phyloP scores from a whole-genome alignment of 2,113 vertebrate genomes.

The Ochotona curzoniae region DNA sequence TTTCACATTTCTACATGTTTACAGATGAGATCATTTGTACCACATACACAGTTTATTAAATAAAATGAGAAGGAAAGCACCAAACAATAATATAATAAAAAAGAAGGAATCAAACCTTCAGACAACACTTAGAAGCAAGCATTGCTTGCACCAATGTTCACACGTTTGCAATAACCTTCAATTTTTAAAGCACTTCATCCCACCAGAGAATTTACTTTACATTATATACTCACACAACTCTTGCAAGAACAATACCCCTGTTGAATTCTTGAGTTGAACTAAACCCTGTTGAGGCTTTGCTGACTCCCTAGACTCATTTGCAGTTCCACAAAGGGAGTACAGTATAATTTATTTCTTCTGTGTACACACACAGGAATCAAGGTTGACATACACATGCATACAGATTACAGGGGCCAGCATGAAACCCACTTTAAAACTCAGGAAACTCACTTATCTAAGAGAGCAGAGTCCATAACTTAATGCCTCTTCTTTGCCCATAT shows the following conservation, averaged over 20 bases:
- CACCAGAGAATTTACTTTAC: background rate
- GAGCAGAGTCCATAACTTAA: background rate
- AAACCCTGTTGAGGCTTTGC: background rate
- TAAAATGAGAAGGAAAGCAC: conserved; percentile 30
- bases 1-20: conserved; percentile 14
- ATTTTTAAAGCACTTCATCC: conserved; percentile 18
- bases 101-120: background rate
- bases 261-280: background rate
- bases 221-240: background rate
- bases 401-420: background rate
- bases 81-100: background rate
- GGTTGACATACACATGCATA: background rate
- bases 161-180: background rate
- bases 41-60: background rate
- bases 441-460: background rate
- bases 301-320: background rate
- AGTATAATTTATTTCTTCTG: background rate
- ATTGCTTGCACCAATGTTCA: background rate
- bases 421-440: background rate
- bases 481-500: background rate
- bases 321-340: background rate
- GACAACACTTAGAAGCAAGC: background rate
- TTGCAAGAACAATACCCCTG: background rate
- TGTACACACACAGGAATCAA: background rate
- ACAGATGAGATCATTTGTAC: background rate